A percentile compares a stretch with the other conserved stretches of the same genome.
phyloP scores from a whole-genome alignment of 2,797 vertebrate genomes.

The Selene dorsalis region DNA sequence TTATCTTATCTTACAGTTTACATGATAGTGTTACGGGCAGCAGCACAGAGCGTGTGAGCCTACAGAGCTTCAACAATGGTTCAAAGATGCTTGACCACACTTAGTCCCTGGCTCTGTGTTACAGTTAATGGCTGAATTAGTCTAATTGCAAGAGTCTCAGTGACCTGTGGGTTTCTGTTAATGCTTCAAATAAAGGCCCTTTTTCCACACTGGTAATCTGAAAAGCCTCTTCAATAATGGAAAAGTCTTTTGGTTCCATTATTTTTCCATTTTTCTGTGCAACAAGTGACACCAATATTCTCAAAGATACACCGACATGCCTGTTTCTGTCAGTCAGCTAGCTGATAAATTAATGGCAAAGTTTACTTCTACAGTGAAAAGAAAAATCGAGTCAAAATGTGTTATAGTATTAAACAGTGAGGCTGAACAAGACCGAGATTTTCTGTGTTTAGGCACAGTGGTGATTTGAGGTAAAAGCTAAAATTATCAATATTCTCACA shows the following conservation, averaged over 20 bases:
- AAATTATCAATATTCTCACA: too few relatives aligned
- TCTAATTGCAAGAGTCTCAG: constrained; percentile 44
- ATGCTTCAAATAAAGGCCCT: not conserved
- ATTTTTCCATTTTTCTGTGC: not conserved
- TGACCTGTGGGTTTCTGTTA: constrained; percentile 35
- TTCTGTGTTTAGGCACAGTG: too few relatives aligned
- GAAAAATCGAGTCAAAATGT: not conserved
- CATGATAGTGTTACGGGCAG: constrained; percentile 46
- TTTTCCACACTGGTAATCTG: constrained; percentile 19
- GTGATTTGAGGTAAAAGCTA: too few relatives aligned
- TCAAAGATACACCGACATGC: not conserved
- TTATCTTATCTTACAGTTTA: constrained; percentile 59
- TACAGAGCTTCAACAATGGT: constrained; percentile 6
- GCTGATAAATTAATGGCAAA: not conserved
- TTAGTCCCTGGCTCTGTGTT: constrained; percentile 30
- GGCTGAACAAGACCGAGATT: too few relatives aligned
- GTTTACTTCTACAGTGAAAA: too few relatives aligned
- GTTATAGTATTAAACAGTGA: not conserved
- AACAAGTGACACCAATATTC: not conserved
- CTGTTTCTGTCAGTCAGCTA: not conserved
- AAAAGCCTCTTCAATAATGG: constrained; percentile 57
- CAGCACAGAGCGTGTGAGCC: constrained; percentile 1
- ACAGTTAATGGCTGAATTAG: constrained; percentile 35
- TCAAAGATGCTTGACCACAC: constrained; percentile 19
- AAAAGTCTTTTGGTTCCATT: constrained; percentile 15